phyloP scores from a whole-genome alignment of 2,113 vertebrate species.

The Malurus elegans region DNA sequence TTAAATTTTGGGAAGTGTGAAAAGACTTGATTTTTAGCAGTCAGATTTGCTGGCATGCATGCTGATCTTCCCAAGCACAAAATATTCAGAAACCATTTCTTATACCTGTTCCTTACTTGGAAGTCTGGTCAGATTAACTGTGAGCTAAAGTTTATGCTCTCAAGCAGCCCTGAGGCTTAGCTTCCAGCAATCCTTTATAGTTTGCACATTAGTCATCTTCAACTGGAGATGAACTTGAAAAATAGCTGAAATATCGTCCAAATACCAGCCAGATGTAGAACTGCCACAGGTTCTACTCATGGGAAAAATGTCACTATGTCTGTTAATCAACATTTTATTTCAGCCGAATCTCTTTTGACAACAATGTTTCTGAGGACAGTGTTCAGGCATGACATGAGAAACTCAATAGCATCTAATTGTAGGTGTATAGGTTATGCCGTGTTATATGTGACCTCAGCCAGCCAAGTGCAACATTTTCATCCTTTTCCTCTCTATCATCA shows the following conservation, averaged over 20 bases:
- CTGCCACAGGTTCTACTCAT: not conserved
- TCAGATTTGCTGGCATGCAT: not conserved
- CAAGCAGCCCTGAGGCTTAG: not conserved
- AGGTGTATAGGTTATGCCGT: not conserved
- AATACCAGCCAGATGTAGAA: constrained; percentile 8
- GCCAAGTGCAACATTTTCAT: not conserved
- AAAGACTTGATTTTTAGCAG: not conserved
- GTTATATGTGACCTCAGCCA: not conserved
- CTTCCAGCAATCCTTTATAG: constrained; percentile 27
- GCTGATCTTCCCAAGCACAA: not conserved
- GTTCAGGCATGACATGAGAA: not conserved
- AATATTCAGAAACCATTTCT: not conserved
- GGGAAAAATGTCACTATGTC: not conserved
- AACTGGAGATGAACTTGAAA: constrained; percentile 6
- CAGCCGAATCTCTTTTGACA: constrained; percentile 12
- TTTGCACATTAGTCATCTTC: constrained; percentile 23
- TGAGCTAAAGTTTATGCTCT: not conserved
- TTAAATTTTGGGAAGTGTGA: not conserved
- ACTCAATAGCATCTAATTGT: not conserved
- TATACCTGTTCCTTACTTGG: not conserved
- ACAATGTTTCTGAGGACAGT: not conserved
- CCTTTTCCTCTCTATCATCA: not conserved
- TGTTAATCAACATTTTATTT: constrained; percentile 22
- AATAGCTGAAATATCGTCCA: not conserved
- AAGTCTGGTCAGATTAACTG: constrained; percentile 32